Conservation (phyloP, 2,113 vertebrate genomes). For the Cheirogaleus medius region DNA sequence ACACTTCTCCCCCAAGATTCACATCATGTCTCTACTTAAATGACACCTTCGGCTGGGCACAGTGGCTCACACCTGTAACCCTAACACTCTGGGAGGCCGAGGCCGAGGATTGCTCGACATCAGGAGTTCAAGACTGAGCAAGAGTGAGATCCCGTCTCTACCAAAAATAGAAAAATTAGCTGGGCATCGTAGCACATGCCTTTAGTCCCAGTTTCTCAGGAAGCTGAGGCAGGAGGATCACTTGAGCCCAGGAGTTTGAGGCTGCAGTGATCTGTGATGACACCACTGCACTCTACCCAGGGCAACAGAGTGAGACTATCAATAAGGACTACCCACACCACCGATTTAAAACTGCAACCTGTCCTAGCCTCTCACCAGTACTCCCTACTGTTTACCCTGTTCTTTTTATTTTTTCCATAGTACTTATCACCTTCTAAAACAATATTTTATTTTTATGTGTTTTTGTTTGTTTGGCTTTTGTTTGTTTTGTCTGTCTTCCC, state of each 20-base stretch:
- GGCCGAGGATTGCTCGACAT: too few species aligned
- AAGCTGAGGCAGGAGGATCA: too few species aligned
- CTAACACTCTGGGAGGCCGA: too few species aligned
- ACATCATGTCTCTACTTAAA: neutral
- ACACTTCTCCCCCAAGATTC: neutral
- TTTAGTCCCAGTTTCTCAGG: too few species aligned
- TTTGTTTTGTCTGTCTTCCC: neutral
- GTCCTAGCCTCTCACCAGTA: neutral
- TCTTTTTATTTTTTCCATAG: neutral
- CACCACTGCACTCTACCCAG: too few species aligned
- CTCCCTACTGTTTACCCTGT: neutral
- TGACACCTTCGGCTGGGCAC: neutral
- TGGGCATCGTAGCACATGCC: accelerated
- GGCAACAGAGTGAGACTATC: too few species aligned
- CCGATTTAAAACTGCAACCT: neutral
- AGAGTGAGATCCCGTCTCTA: too few species aligned
- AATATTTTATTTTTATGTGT: neutral
- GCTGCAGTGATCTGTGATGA: too few species aligned
- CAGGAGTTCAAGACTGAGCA: too few species aligned
- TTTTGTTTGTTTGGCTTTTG: neutral
- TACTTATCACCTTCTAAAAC: neutral
- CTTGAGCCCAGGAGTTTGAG: too few species aligned
- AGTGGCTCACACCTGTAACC: too few species aligned
- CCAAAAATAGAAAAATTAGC: too few species aligned
- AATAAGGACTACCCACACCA: neutral